phyloP scores from a whole-genome alignment of 2,113 vertebrate species.

The Oncorhynchus tshawytscha region DNA sequence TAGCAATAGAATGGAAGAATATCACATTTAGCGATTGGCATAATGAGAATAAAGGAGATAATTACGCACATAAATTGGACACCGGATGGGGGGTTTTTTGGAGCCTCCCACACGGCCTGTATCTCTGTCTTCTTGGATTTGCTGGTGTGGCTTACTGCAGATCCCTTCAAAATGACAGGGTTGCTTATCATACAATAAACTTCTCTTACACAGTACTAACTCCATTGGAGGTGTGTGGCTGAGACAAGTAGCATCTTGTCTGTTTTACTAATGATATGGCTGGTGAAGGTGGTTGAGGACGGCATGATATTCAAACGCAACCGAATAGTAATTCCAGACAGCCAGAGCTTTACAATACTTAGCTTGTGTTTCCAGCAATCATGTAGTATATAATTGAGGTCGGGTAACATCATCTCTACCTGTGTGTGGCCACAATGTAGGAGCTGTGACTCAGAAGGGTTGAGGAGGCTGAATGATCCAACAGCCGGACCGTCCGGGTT shows the following conservation, averaged over 20 bases:
- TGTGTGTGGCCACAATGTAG: conserved; percentile 70
- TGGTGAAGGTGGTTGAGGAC: too few species aligned
- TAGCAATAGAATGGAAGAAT: too few species aligned
- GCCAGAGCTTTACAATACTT: too few species aligned
- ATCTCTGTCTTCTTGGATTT: conserved; percentile 72
- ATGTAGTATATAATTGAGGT: not conserved
- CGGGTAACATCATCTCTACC: conserved; percentile 57
- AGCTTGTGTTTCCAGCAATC: not conserved
- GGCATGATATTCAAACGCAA: too few species aligned
- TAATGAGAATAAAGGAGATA: not conserved
- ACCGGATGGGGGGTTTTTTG: conserved; percentile 63
- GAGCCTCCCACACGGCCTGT: conserved; percentile 77
- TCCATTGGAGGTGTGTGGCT: not conserved
- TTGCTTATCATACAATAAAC: not conserved
- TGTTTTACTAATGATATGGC: not conserved
- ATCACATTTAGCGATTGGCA: not conserved
- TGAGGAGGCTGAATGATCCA: conserved; percentile 74
- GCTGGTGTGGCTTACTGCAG: conserved; percentile 83
- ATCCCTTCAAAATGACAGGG: conserved; percentile 66
- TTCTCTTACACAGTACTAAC: not conserved
- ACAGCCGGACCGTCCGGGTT: conserved; percentile 54
- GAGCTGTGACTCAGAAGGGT: conserved; percentile 72
- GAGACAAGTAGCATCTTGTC: not conserved
- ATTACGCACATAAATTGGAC: conserved; percentile 81
- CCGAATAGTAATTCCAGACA: too few species aligned